Evolutionary conservation across 2,113 vertebrate genomes (phyloP).

Genomic region (Perccottus glenii): DNA sequence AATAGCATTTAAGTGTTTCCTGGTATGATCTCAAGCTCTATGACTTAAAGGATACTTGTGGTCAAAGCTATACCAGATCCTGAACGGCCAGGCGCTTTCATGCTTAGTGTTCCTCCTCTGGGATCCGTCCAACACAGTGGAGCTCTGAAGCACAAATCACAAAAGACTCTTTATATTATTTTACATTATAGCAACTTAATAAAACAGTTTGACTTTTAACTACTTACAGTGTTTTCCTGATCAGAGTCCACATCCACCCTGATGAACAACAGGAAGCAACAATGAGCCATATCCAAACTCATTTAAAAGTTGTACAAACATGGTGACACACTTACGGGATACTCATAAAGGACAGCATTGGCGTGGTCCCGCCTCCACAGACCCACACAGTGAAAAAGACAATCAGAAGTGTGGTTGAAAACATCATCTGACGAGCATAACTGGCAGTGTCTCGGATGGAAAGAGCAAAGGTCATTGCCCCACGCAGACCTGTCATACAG

Average conservation of each 20-base stretch:
- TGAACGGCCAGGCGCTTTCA: slow-evolving; percentile 96
- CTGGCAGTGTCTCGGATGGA: slow-evolving; percentile 95
- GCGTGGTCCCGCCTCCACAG: slow-evolving; percentile 92
- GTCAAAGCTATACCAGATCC: slow-evolving; percentile 97
- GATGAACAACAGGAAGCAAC: slow-evolving; percentile 1
- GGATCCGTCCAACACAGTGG: slow-evolving; percentile 78
- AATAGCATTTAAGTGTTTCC: neutral
- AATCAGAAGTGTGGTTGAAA: slow-evolving; percentile 93
- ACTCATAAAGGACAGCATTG: slow-evolving; percentile 92
- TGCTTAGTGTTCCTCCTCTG: slow-evolving; percentile 89
- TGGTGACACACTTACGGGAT: slow-evolving; percentile 81
- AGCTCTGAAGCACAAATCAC: slow-evolving; percentile 38
- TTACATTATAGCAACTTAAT: neutral
- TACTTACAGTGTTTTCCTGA: slow-evolving; percentile 88
- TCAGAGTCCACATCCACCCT: slow-evolving; percentile 96
- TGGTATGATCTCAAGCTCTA: no score
- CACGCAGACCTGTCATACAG: slow-evolving; percentile 85
- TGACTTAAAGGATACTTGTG: slow-evolving; percentile 90
- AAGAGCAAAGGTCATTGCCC: slow-evolving; percentile 96
- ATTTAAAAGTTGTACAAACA: neutral
- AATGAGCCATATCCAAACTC: neutral
- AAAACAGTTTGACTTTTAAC: neutral
- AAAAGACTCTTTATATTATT: neutral
- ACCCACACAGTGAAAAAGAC: slow-evolving; percentile 98
- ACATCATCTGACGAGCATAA: slow-evolving; percentile 96